Evolutionary conservation across 2,888 invertebrate genomes (phyloP).

Genomic region (Dryococelus australis): DNA sequence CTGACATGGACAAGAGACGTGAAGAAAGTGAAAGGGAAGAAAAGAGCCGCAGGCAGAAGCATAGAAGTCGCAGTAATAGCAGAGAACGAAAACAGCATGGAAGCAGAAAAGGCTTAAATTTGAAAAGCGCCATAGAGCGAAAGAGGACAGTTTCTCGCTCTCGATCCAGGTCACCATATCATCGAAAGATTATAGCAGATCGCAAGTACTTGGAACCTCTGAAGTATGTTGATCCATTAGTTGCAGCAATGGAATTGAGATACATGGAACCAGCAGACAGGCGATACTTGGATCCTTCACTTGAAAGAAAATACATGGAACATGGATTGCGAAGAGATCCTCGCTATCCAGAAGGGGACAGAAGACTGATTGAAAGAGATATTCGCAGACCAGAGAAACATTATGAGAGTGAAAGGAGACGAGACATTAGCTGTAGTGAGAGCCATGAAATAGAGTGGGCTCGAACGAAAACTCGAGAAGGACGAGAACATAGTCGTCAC

Average conservation of each 20-base stretch:
- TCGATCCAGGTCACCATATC: conserved; percentile 41
- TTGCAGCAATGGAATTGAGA: conserved; percentile 21
- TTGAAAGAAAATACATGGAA: conserved; percentile 19
- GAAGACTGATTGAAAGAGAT: conserved; percentile 33
- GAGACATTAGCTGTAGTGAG: conserved; percentile 50
- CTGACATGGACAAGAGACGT: conserved; percentile 48
- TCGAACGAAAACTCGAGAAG: conserved; percentile 50
- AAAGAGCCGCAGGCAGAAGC: conserved; percentile 25
- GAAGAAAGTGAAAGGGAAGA: conserved; percentile 32
- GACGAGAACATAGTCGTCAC: conserved; percentile 49
- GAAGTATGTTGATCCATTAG: conserved; percentile 25
- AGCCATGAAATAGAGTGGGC: conserved; percentile 55
- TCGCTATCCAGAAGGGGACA: conserved; percentile 29
- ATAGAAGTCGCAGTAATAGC: conserved; percentile 40
- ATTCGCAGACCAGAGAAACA: conserved; percentile 31
- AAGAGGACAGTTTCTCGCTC: conserved; percentile 40
- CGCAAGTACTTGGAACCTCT: conserved; percentile 11
- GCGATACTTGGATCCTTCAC: conserved; percentile 1
- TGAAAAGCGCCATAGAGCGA: conserved; percentile 44
- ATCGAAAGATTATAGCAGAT: conserved; percentile 31
- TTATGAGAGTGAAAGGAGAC: conserved; percentile 35
- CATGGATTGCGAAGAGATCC: neutral
- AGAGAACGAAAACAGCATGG: conserved; percentile 30
- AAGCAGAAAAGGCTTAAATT: conserved; percentile 40
- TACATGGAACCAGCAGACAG: conserved; percentile 13